Conservation (phyloP, 2,797 vertebrate genomes). For the Muraenolepis orangiensis region DNA sequence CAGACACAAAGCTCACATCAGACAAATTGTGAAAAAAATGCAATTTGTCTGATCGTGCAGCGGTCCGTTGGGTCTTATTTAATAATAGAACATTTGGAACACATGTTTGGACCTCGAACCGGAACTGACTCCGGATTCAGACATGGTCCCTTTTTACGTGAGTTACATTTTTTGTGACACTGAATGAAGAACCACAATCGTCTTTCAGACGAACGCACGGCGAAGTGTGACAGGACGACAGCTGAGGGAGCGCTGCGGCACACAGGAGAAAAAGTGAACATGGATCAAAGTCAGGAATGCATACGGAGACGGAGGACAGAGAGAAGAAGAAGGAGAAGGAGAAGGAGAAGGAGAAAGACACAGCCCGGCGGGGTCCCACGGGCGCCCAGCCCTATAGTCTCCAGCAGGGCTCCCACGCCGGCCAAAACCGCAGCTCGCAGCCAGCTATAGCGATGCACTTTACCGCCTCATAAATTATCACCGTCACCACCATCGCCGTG, state of each 20-base stretch:
- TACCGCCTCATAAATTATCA: conserved; percentile 70
- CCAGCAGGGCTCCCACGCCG: not conserved
- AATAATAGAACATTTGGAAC: not conserved
- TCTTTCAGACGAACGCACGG: too few species aligned
- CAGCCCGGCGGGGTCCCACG: conserved; percentile 18
- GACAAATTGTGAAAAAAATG: too few species aligned
- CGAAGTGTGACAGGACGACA: too few species aligned
- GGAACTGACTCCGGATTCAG: too few species aligned
- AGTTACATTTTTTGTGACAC: too few species aligned
- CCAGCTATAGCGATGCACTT: conserved; percentile 50
- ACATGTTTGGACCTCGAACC: not conserved
- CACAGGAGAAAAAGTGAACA: not conserved
- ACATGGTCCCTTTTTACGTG: too few species aligned
- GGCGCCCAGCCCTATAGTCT: conserved; percentile 3
- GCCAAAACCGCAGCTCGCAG: conserved; percentile 11
- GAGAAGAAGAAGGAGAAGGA: conserved; percentile 1
- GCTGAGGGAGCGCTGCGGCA: not conserved
- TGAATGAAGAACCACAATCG: not conserved
- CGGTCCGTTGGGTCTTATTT: not conserved
- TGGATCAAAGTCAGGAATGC: conserved; percentile 3
- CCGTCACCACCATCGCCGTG: conserved; percentile 32
- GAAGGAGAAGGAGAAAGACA: not conserved
- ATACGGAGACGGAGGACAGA: not conserved
- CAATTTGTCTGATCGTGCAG: too few species aligned
- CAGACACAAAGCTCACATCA: too few species aligned